These are phyloP conservation scores for Prionailurus bengalensis DNA, from an alignment of 2,113 vertebrate genomes.

Conservation along the genomic window DNA sequence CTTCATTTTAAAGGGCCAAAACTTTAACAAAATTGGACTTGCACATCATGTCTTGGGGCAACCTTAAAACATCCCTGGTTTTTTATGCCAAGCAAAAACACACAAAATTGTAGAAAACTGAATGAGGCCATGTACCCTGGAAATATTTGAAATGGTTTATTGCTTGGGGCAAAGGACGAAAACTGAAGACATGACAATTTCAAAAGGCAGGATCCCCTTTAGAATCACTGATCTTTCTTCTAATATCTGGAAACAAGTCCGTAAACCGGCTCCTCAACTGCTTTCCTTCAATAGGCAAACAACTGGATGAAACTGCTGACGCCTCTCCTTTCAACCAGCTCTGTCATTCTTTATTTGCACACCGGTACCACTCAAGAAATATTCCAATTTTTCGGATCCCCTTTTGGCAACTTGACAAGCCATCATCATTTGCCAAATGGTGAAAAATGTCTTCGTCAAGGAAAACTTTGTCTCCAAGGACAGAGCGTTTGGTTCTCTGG, in stretches of 20 bases:
- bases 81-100: neutral
- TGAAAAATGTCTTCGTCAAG: neutral
- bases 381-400: neutral
- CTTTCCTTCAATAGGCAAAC: neutral
- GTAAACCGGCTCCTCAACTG: neutral
- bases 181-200: constrained; percentile 23
- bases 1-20: constrained; percentile 54
- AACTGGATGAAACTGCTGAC: neutral
- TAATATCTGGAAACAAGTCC: neutral
- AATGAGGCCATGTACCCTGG: neutral
- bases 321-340: neutral
- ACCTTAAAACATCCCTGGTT: constrained; percentile 24
- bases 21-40: constrained; percentile 41
- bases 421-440: neutral
- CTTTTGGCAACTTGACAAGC: neutral
- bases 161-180: constrained; percentile 61
- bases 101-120: neutral
- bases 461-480: neutral
- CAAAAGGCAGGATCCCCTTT: neutral
- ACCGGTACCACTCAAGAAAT: neutral
- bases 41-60: neutral
- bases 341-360: neutral
- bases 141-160: constrained; percentile 63
- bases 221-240: neutral
- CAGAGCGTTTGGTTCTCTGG: neutral